Evolutionary conservation across 2,888 invertebrate genomes (phyloP).

Genomic region (Troides helena): DNA sequence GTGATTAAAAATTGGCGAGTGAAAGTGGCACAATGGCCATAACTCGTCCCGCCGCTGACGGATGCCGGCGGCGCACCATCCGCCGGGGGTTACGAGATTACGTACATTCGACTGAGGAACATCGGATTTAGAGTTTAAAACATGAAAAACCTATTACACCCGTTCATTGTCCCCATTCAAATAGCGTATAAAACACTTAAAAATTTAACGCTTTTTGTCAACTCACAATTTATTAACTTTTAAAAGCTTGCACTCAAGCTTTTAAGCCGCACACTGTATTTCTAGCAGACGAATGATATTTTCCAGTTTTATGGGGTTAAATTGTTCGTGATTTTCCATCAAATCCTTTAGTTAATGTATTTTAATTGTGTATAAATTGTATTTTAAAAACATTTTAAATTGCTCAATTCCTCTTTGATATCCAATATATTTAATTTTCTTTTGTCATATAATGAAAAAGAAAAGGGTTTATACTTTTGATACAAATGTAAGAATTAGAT

Average conservation of each 20-base stretch:
- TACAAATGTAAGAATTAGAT: too few relatives aligned
- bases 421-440: neutral
- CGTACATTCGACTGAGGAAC: constrained; percentile 50
- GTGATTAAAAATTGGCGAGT: constrained; percentile 71
- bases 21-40: constrained; percentile 74
- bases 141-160: constrained; percentile 72
- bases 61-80: constrained; percentile 43
- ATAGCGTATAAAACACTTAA: constrained; percentile 54
- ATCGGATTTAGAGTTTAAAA: constrained; percentile 60
- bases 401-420: neutral
- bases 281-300: constrained; percentile 30
- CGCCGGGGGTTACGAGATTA: constrained; percentile 34
- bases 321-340: constrained; percentile 16
- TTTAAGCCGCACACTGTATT: constrained; percentile 38
- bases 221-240: constrained; percentile 64
- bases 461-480: too few relatives aligned
- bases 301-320: constrained; percentile 34
- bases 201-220: constrained; percentile 58
- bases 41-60: constrained; percentile 70
- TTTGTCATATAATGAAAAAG: too few relatives aligned
- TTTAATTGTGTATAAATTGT: neutral
- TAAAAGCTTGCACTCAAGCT: constrained; percentile 61
- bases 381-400: neutral
- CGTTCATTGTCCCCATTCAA: constrained; percentile 60
- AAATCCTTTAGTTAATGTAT: neutral